phyloP scores from a whole-genome alignment of 2,888 invertebrate genomes.

The Meganola albula region DNA sequence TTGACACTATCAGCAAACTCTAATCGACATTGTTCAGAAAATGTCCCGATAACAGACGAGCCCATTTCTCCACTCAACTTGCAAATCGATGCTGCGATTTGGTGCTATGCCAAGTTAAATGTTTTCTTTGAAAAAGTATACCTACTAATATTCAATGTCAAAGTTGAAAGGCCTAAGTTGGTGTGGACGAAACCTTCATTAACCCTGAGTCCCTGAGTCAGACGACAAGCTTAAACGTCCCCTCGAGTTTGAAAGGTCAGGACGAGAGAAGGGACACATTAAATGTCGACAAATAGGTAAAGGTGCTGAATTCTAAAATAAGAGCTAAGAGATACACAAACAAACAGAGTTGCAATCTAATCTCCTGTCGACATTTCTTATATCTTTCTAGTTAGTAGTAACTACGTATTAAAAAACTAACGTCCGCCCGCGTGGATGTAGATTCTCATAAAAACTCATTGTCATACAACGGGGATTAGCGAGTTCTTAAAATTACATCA shows the following conservation, averaged over 20 bases:
- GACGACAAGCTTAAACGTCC: constrained; percentile 15
- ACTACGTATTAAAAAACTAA: no score
- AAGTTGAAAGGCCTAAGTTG: constrained; percentile 21
- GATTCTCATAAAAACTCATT: no score
- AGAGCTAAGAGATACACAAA: no score
- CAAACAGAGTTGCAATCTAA: no score
- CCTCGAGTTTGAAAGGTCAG: constrained; percentile 25
- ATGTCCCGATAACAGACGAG: constrained; percentile 29
- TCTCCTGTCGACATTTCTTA: no score
- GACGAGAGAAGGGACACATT: constrained; percentile 21
- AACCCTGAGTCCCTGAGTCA: constrained; percentile 9
- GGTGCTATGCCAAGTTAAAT: constrained; percentile 20
- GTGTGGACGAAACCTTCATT: constrained; percentile 19
- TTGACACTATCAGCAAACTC: constrained; percentile 26
- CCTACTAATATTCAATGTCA: constrained; percentile 15
- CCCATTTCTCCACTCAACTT: constrained; percentile 26
- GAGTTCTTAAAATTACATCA: no score
- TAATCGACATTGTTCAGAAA: constrained; percentile 32
- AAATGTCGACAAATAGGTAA: constrained; percentile 29
- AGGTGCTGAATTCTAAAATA: no score
- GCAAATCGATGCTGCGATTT: constrained; percentile 17
- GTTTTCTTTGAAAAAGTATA: constrained; percentile 7
- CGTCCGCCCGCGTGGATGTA: no score
- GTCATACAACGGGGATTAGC: no score
- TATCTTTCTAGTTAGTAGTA: no score